Base-by-base conservation (phyloP, 2,888 invertebrate genomes). In the Orthosia gothica region DNA sequence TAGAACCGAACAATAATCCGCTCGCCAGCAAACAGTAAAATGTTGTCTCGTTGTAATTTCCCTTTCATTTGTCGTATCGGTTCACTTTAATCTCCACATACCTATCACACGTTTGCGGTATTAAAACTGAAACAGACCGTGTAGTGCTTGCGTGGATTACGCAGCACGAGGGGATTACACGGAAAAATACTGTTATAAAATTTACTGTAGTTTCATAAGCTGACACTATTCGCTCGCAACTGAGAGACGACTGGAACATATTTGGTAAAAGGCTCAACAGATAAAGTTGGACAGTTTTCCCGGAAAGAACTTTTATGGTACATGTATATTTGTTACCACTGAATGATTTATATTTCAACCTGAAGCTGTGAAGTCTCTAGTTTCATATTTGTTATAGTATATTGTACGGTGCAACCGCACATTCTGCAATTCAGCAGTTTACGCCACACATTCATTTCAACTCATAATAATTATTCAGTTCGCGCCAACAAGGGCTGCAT, bases 31-130 rank as follows among this genome's bases (percentile, higher is more conserved):
- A 54, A 47, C 52, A 23, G 47, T 47, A 69, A 52, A 59, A n/a
- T n/a, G 40, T 63, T 26, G 50, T 32, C 67, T 57, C 45, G n/a
- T 64, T 9, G 68, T 68, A 58, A 84, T 74, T 69, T 64, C 61
- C 58, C 76, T 87, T 74, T 74, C 69, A 76, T 84, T 76, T 70
- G 61, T 66, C 81, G 81, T 80, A 72, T 74, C 70, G 64, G 71
- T 84, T 86, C 85, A 64, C 58, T 76, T 87, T 87, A 87, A 87
- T 87, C 73, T 71, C 45, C 61, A 54, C 47, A 67, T 71, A 72
- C 68, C 9, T 40, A 40, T 40, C 40, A 40, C 64, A 55, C 59
- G 73, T 79, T 70, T 26, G 63, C n/a, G 57, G 72, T 70, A 74
- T 85, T 85, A 75, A 62, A 78, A 78, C 62, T 64, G 68, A 75